Base-by-base conservation (phyloP, 1,140 invertebrate species). In the Glomeris maerens region DNA sequence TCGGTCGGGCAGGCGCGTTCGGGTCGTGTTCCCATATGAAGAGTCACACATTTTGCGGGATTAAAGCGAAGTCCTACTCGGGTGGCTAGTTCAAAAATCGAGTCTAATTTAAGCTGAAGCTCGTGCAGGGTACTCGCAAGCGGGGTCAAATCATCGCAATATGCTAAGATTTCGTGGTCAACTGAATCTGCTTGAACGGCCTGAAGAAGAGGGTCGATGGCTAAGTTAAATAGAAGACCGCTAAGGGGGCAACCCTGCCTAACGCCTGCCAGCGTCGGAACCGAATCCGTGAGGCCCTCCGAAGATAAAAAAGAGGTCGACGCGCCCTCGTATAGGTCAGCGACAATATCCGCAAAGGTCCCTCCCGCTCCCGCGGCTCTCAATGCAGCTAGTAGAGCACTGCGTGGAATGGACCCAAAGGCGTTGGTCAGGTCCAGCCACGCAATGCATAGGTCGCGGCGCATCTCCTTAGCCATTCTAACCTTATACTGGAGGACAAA, bases 321-420 rank as follows among this genome's bases (percentile, higher is more conserved):
- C 1, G 45, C 3, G 1, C 45, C 45, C 14, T 13, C 3, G 42
- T 55, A 58, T 3, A 49, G 4, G 38, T 44, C 26, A 3, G 7
- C 14, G 7, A 59, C 20, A 13, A 48, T 7, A 10, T 48, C 27
- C 28, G 51, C 26, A 7, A 61, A 54, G 4, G 22, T 14, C 14
- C 40, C 20, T 14, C 29, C 31, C 13, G 52, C 5, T 10, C 49
- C 46, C 3, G 52, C 23, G 3, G 47, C 23, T 1, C 21, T 29
- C 0, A 69, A 48, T 0, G 53, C 54, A 0, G 45, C 23, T 1
- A 47, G 0, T 0, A 64, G 50, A 1, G 63, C 49, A 0, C 47
- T 10, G 27, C 63, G 62, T 0, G 58, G 50, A 0, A 69, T 61
- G 0, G 62, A 57, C 27, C 67, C 66, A 44, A 71, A 70, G 0